A percentile compares a stretch with the other conserved stretches of the same genome.
Conservation (phyloP, 2,113 vertebrate species). For the Cephalopterus ornatus region DNA sequence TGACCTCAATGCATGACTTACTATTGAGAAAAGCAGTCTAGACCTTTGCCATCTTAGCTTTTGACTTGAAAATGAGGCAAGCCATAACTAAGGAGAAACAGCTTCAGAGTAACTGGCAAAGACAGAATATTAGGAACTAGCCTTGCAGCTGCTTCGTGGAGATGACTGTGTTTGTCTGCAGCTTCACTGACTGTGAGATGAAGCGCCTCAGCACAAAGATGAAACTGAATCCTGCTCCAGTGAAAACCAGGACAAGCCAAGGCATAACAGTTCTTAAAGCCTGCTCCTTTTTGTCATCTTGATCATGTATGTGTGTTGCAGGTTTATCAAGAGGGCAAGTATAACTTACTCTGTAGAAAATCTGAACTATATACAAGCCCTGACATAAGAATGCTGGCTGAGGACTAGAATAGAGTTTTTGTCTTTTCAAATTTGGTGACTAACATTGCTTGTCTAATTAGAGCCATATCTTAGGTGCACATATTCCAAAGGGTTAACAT, state of each 20-base stretch:
- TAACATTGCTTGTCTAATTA: background rate
- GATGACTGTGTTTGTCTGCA: background rate
- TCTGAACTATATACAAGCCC: background rate
- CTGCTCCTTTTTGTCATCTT: background rate
- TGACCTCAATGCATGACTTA: slow-evolving; percentile 20
- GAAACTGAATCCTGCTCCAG: background rate
- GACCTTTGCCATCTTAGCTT: slow-evolving; percentile 17
- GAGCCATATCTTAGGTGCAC: background rate
- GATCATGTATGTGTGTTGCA: background rate
- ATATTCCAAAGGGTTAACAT: background rate
- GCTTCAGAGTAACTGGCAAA: background rate
- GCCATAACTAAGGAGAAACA: slow-evolving; percentile 54
- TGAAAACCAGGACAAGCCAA: background rate
- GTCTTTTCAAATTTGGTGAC: background rate
- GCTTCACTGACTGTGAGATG: background rate
- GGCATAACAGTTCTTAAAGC: background rate
- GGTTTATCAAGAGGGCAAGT: background rate
- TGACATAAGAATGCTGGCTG: background rate
- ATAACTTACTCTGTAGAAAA: background rate
- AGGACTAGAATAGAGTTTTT: background rate
- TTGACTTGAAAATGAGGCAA: slow-evolving; percentile 22
- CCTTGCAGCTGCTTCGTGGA: background rate
- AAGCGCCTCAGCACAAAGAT: background rate
- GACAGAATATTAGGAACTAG: background rate
- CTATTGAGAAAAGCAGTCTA: slow-evolving; percentile 27